These are phyloP conservation scores for Drosophila sucinea DNA, from an alignment of 1,140 invertebrate species.

Conservation along the genomic window DNA sequence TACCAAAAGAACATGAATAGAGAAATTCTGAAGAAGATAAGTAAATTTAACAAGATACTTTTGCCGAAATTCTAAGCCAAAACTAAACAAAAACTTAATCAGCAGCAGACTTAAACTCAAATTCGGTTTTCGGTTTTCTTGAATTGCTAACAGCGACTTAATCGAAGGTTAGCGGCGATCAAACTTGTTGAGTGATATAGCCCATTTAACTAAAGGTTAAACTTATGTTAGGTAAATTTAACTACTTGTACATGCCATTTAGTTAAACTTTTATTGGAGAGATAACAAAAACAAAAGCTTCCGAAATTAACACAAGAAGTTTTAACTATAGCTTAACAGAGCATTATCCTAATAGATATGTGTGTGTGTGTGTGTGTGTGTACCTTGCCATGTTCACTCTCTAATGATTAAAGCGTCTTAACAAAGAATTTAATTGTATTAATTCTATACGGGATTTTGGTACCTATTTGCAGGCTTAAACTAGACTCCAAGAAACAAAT, in stretches of 20 bases:
- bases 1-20: neutral
- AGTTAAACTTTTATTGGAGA: neutral
- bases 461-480: slow-evolving; percentile 1
- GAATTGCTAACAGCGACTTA: too few relatives aligned
- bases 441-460: neutral
- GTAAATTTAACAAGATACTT: neutral
- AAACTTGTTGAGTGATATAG: too few relatives aligned
- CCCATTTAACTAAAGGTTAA: too few relatives aligned
- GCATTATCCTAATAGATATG: neutral
- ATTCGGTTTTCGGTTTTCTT: too few relatives aligned
- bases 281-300: neutral
- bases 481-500: slow-evolving; percentile 5
- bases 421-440: neutral
- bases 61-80: neutral
- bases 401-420: neutral
- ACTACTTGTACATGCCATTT: neutral
- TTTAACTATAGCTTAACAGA: neutral
- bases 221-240: too few relatives aligned
- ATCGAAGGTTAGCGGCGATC: too few relatives aligned
- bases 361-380: neutral
- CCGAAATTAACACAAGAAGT: neutral
- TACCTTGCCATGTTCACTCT: neutral
- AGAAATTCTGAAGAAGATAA: slow-evolving; percentile 8
- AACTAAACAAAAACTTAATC: neutral
- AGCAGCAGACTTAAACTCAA: too few relatives aligned